These are phyloP conservation scores for Caenorhabditis japonica DNA, from an alignment of 2,888 invertebrate genomes.

Conservation along the genomic window DNA sequence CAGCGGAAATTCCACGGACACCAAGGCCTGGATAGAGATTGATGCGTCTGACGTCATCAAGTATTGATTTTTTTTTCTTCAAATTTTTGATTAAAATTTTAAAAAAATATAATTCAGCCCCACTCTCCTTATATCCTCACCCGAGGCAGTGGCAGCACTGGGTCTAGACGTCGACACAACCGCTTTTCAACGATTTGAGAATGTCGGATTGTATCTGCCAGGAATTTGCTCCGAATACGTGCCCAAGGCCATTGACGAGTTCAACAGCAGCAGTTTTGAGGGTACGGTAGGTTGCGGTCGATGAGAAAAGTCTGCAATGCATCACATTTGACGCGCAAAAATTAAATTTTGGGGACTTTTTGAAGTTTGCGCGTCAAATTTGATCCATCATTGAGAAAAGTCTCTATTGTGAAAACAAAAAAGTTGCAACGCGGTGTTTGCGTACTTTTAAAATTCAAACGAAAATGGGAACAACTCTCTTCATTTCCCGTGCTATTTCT, in stretches of 20 bases:
- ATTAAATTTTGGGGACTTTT: too few species aligned
- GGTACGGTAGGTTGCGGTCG: too few species aligned
- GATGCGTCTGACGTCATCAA: conserved; percentile 71
- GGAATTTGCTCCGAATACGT: conserved; percentile 75
- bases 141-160: conserved; percentile 61
- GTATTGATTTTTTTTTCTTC: conserved; percentile 40
- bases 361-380: too few species aligned
- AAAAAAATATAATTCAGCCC: conserved; percentile 64
- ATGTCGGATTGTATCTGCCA: conserved; percentile 68
- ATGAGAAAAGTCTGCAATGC: too few species aligned
- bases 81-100: conserved; percentile 1
- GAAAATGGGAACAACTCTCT: too few species aligned
- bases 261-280: conserved; percentile 74
- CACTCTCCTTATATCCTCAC: conserved; percentile 61
- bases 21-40: conserved; percentile 64
- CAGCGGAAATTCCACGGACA: conserved; percentile 43
- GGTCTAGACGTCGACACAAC: conserved; percentile 62
- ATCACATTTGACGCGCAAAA: too few species aligned
- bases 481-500: too few species aligned
- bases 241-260: conserved; percentile 72
- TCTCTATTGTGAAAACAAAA: conserved; percentile 1
- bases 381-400: too few species aligned
- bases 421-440: too few species aligned
- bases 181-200: conserved; percentile 67
- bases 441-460: too few species aligned